Base-by-base conservation (phyloP, 2,113 vertebrate species). In the Urocynchramus pylzowi region DNA sequence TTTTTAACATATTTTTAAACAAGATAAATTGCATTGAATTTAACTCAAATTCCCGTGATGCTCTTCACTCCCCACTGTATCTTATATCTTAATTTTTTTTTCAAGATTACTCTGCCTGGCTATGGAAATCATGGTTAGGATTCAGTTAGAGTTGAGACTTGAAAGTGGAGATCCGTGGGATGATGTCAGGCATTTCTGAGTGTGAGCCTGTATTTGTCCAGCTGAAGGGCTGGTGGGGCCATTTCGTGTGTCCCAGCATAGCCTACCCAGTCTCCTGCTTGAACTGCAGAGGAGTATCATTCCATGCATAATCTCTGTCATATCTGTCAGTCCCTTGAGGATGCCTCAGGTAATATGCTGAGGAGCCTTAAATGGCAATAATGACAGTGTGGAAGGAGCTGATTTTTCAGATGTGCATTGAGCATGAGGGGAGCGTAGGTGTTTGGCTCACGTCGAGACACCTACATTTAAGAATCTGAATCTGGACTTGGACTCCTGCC, bases 21-120 rank as follows among this genome's bases (percentile, higher is more conserved):
- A 45, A 30, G 24, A 64, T 76, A 41, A 90, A 70, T 84, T 83
- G 30, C 20, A 13, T 45, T 3, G 11, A 35, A 10, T 24, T 70
- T 73, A 44, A 16, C 27, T 53, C 15, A 13, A 35, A n/a, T 75
- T 88, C 52, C 12, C 30, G n/a, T 53, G 41, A 19, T 80, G 19
- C 57, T 75, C 18, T 80, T 85, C 13, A 37, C 24, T 81, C n/a
- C 27, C 37, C 7, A 10, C 39, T 37, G 4, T 44, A 31, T 59
- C 13, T 78, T 54, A 7, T 8, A 26, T 26, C 31, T 65, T 50
- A n/a, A 5, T 45, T 50, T 39, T 37, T 41, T 56, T 61, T 57
- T 53, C 52, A 64, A 60, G n/a, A 41, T 0, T 0, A 27, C n/a
- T 33, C 8, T 78, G 28, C 31, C 2, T 74, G 27, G 6, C 33